These are phyloP conservation scores for Altica lythri DNA, from an alignment of 2,888 invertebrate species.

Conservation along the genomic window DNA sequence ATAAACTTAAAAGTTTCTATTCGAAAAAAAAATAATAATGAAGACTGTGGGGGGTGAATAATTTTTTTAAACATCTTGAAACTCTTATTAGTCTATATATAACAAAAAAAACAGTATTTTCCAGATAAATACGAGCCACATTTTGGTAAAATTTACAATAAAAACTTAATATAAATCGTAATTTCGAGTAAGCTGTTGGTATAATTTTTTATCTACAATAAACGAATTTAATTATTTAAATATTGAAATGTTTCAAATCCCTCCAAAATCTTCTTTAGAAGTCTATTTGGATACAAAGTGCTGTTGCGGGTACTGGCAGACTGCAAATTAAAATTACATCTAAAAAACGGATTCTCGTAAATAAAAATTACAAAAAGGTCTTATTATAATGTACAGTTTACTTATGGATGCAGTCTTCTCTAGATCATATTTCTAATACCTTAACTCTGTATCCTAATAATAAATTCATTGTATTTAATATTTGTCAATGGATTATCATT, in stretches of 20 bases:
- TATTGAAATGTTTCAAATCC: background rate
- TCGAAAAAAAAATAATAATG: no score
- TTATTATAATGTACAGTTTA: conserved; percentile 53
- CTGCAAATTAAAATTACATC: conserved; percentile 53
- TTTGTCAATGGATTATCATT: conserved; percentile 59
- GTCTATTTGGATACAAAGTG: conserved; percentile 24
- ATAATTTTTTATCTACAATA: no score
- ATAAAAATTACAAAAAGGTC: conserved; percentile 51
- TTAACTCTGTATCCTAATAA: conserved; percentile 56
- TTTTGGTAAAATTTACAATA: no score
- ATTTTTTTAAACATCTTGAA: no score
- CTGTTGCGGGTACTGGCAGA: conserved; percentile 55
- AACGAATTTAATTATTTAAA: no score
- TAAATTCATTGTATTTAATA: conserved; percentile 60
- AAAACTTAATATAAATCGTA: no score
- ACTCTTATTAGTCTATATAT: no score
- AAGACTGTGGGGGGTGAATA: no score
- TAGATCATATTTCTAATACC: conserved; percentile 56
- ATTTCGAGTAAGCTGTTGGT: no score
- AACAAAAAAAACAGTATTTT: no score
- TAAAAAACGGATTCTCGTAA: conserved; percentile 50
- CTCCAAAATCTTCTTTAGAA: background rate
- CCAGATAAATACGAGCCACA: no score
- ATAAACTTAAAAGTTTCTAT: conserved; percentile 3
- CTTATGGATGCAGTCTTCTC: conserved; percentile 58